Base-by-base conservation (phyloP, 2,113 vertebrate species). In the Poecile atricapillus region DNA sequence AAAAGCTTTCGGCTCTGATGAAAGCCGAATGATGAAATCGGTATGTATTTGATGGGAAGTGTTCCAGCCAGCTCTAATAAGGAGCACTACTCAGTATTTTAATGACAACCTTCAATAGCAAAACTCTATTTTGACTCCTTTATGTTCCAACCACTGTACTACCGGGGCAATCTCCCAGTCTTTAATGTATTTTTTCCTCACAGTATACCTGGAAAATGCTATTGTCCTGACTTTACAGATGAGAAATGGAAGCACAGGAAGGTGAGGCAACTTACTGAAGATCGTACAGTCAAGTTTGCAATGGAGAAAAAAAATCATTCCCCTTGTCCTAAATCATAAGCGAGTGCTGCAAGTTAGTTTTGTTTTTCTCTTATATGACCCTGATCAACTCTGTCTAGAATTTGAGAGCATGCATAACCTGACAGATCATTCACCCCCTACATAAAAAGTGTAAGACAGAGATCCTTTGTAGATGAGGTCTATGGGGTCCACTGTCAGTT, bases 171-270 rank as follows among this genome's bases (percentile, higher is more conserved):
- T 93, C 92, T 95, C 90, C 35, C 41, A 24, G 88, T 67, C 95
- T 96, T 96, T 97, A 92, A 96, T 96, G 95, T 94, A 87, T 94
- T 97, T 97, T 95, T 96, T 86, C 82, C 92, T 93, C 96, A 94
- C 95, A 96, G 91, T 95, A 52, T 86, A 95, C 92, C 88, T 94
- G 71, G 56, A 74, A 93, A 96, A 95, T 81, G 76, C 88, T 91
- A 94, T 97, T 96, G 90, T 95, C 88, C 93, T 3, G 59, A 71
- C 83, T 95, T 90, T 74, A 92, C 39, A 95, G 71, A 93, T 94
- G 85, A 86, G 92, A 90, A 94, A 88, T 62, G 71, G 90, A 90
- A 93, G 55, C 62, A 49, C 52, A 90, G 87, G 85, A 94, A 94
- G 82, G 90, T 94, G 76, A 97, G 21, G 41, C n/a, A 87, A 86